These are phyloP conservation scores for Tipula vernalis DNA, from an alignment of 2,888 invertebrate genomes.

Conservation along the genomic window DNA sequence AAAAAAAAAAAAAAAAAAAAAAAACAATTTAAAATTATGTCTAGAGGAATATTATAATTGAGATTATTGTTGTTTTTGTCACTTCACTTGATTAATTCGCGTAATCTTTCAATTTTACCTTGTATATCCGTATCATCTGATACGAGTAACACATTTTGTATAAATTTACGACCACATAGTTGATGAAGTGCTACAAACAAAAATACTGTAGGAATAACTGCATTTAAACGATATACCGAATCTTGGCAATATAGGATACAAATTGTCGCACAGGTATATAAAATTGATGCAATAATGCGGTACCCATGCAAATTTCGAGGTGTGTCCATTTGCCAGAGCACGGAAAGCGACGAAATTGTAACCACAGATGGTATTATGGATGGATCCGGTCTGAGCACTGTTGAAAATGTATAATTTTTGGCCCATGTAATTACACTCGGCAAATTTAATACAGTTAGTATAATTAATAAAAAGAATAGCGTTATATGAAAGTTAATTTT, in stretches of 20 bases:
- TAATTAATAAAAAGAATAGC: conserved; percentile 53
- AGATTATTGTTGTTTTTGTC: neutral
- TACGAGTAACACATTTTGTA: neutral
- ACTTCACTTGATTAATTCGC: neutral
- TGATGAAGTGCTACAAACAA: conserved; percentile 45
- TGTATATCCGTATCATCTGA: neutral
- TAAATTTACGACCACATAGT: conserved; percentile 23
- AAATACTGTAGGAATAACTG: conserved; percentile 43
- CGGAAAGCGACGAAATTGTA: conserved; percentile 44
- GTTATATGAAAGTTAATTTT: conserved; percentile 61
- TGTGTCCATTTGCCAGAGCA: conserved; percentile 54
- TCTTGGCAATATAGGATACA: conserved; percentile 47
- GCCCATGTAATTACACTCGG: conserved; percentile 70
- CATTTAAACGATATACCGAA: conserved; percentile 46
- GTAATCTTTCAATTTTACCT: neutral
- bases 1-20: neutral
- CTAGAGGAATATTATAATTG: neutral
- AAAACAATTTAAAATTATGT: neutral
- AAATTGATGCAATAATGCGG: conserved; percentile 23
- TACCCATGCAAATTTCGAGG: conserved; percentile 52
- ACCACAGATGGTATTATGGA: conserved; percentile 44
- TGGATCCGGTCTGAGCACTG: conserved; percentile 47
- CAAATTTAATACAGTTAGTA: conserved; percentile 51
- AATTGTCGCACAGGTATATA: conserved; percentile 42
- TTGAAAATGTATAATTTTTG: conserved; percentile 48